These are phyloP conservation scores for Panonychus citri DNA, from an alignment of 1,140 invertebrate species.

Conservation along the genomic window DNA sequence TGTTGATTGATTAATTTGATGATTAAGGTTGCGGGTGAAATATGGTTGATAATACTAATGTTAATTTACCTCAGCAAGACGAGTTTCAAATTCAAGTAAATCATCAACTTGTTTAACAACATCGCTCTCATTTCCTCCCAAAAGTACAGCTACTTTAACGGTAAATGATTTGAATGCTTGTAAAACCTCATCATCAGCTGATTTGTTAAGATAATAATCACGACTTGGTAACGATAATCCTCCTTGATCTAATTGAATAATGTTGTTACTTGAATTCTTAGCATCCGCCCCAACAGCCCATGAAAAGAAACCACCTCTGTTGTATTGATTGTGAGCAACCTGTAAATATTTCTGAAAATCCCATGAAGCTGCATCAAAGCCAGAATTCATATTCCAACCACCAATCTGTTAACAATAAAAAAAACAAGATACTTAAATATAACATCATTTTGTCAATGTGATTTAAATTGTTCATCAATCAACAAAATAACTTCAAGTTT, in stretches of 20 bases:
- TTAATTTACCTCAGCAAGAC: constrained; percentile 36
- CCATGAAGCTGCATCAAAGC: constrained; percentile 35
- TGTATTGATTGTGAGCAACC: constrained; percentile 57
- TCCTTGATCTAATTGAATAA: constrained; percentile 78
- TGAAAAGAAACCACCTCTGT: constrained; percentile 63
- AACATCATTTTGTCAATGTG: no score
- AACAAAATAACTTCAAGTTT: no score
- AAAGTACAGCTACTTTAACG: constrained; percentile 59
- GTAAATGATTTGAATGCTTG: constrained; percentile 73
- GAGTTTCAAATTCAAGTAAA: constrained; percentile 51
- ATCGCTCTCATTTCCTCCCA: constrained; percentile 56
- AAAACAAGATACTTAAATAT: background rate
- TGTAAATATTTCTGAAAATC: constrained; percentile 49
- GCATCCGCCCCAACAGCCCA: constrained; percentile 83
- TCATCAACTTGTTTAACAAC: constrained; percentile 43
- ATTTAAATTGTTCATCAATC: no score
- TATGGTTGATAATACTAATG: no score
- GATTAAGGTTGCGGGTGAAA: no score
- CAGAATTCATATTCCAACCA: constrained; percentile 18
- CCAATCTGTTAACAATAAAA: constrained; percentile 12
- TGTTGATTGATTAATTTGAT: no score
- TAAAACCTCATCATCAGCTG: constrained; percentile 34
- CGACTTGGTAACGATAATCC: constrained; percentile 63
- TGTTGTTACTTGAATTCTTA: constrained; percentile 59
- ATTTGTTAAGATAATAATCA: constrained; percentile 78